Percentiles rank a stretch among this genome's conserved stretches.
Evolutionary conservation across 2,797 vertebrate genomes (phyloP).

Genomic region (Nyctalus aviator): DNA sequence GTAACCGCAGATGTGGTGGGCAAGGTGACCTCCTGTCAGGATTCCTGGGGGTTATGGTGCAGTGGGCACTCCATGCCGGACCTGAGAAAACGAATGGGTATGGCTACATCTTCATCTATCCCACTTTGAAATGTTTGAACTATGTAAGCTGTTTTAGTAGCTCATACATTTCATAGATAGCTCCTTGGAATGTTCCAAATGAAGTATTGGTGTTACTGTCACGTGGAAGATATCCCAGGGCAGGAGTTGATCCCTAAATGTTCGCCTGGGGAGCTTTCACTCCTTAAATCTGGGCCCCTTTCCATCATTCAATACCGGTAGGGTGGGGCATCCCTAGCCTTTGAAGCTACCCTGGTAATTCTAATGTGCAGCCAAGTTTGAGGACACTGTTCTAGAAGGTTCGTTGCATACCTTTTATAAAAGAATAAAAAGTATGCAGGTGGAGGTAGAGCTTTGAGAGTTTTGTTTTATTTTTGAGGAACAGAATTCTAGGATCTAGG

Average conservation of each 20-base stretch:
- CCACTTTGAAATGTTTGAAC: too few species aligned
- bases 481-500: background rate
- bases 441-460: background rate
- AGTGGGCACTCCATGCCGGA: conserved; percentile 95
- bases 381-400: background rate
- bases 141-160: background rate
- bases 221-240: rapidly evolving
- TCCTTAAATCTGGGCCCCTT: rapidly evolving
- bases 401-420: background rate
- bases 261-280: background rate
- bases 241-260: rapidly evolving
- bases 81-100: conserved; percentile 92
- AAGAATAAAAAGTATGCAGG: background rate
- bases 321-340: background rate
- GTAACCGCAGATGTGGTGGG: conserved; percentile 95
- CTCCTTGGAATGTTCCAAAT: rapidly evolving
- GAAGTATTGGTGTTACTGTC: rapidly evolving
- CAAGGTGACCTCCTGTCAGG: conserved; percentile 98
- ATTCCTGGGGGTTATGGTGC: conserved; percentile 94
- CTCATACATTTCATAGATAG: rapidly evolving
- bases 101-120: background rate
- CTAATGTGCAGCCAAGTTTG: background rate
- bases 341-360: background rate
- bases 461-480: background rate
- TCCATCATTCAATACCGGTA: rapidly evolving